Conservation (phyloP, 2,888 invertebrate genomes). For the Hypercompe scribonia region DNA sequence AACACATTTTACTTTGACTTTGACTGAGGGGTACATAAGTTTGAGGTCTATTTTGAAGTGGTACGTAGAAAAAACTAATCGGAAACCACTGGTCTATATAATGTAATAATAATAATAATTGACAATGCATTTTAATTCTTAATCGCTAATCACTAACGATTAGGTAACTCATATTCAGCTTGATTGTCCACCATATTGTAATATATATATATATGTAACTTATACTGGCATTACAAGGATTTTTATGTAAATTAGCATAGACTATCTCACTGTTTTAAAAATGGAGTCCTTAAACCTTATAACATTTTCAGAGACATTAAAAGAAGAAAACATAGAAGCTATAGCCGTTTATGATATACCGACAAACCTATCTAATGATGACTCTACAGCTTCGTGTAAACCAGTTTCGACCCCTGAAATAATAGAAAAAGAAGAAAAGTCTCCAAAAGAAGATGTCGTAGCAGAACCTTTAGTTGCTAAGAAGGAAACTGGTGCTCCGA, state of each 20-base stretch:
- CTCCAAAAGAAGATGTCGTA: slow-evolving; percentile 37
- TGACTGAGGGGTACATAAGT: too few relatives aligned
- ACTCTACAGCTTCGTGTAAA: slow-evolving; percentile 38
- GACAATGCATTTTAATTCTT: too few relatives aligned
- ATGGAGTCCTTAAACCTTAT: slow-evolving; percentile 8
- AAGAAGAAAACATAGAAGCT: slow-evolving; percentile 40
- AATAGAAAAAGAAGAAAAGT: slow-evolving; percentile 48
- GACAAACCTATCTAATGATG: slow-evolving; percentile 36
- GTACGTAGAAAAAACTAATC: too few relatives aligned
- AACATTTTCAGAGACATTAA: slow-evolving; percentile 61
- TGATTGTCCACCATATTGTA: too few relatives aligned
- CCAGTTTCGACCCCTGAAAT: slow-evolving; percentile 36
- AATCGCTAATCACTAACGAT: too few relatives aligned
- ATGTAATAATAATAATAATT: too few relatives aligned
- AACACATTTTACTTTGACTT: too few relatives aligned
- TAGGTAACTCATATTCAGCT: too few relatives aligned
- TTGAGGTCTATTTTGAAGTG: too few relatives aligned
- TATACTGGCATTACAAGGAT: too few relatives aligned
- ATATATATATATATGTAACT: too few relatives aligned
- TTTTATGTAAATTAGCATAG: background rate
- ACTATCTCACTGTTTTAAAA: background rate
- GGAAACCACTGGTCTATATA: too few relatives aligned
- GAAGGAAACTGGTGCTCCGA: slow-evolving; percentile 55
- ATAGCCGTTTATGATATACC: slow-evolving; percentile 36
- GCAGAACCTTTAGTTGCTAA: slow-evolving; percentile 39